Conservation (phyloP, 2,888 invertebrate species). For the Limnephilus auricula region DNA sequence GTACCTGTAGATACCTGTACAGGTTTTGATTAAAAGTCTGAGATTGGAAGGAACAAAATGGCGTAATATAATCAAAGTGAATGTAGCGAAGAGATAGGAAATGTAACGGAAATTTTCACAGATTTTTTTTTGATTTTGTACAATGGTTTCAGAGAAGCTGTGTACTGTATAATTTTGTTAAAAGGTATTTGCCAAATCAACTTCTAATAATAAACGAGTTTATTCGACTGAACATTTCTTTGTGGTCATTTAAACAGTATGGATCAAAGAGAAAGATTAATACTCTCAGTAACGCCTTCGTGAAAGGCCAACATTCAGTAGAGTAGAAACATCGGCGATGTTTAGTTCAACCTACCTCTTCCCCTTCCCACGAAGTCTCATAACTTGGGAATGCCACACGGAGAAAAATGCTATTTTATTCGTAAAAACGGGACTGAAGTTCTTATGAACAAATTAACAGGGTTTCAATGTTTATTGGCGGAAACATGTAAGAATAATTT, state of each 20-base stretch:
- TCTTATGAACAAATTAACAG: too few relatives aligned
- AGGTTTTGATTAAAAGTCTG: background rate
- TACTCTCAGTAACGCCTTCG: too few relatives aligned
- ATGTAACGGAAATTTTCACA: background rate
- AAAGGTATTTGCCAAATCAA: background rate
- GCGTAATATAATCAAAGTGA: background rate
- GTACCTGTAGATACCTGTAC: background rate
- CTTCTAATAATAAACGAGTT: background rate
- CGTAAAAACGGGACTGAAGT: too few relatives aligned
- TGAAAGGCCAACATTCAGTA: too few relatives aligned
- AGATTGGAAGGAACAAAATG: background rate
- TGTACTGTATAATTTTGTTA: background rate
- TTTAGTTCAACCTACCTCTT: too few relatives aligned
- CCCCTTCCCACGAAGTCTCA: too few relatives aligned
- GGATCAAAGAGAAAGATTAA: too few relatives aligned
- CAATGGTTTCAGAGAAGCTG: background rate
- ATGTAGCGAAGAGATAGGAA: background rate
- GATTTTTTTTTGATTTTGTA: background rate
- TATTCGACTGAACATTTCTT: background rate
- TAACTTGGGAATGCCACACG: too few relatives aligned
- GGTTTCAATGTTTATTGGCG: too few relatives aligned
- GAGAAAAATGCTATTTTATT: too few relatives aligned
- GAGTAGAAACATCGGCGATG: too few relatives aligned
- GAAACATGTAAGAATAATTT: too few relatives aligned
- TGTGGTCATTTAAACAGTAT: background rate